Evolutionary conservation across 2,113 vertebrate genomes (phyloP).

Genomic region (Pandion haliaetus): DNA sequence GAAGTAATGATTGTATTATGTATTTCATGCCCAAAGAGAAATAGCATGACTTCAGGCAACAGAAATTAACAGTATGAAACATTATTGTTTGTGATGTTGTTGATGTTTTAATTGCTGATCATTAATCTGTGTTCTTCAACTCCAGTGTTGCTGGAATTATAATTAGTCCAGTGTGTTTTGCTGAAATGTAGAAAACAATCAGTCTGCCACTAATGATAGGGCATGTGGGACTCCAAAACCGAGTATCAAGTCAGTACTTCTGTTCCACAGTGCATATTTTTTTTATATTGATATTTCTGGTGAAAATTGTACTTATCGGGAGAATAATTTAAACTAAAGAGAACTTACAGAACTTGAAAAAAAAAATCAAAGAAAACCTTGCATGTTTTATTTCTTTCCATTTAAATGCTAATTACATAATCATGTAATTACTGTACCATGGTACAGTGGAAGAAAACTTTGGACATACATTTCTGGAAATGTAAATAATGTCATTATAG

Average conservation of each 20-base stretch:
- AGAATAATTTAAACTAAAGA: background rate
- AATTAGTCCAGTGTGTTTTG: constrained; percentile 63
- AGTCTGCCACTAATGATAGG: constrained; percentile 62
- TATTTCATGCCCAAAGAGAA: constrained; percentile 35
- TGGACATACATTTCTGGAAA: background rate
- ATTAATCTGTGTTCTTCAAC: constrained; percentile 61
- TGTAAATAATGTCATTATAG: background rate
- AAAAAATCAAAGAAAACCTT: background rate
- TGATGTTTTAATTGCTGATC: constrained; percentile 65
- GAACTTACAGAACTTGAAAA: background rate
- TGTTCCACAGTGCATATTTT: background rate
- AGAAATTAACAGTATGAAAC: constrained; percentile 64
- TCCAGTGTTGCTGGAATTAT: constrained; percentile 46
- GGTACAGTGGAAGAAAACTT: background rate
- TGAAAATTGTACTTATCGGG: background rate
- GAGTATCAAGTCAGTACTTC: constrained; percentile 1
- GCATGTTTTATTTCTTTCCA: background rate
- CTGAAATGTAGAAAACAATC: constrained; percentile 51
- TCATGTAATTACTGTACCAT: background rate
- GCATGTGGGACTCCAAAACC: constrained; percentile 14
- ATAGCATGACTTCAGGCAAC: constrained; percentile 51
- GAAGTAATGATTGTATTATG: constrained; percentile 39
- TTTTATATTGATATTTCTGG: background rate
- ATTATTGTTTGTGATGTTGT: constrained; percentile 61
- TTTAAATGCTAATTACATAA: background rate